Conservation (phyloP, 2,797 vertebrate species). For the Microchirus variegatus region DNA sequence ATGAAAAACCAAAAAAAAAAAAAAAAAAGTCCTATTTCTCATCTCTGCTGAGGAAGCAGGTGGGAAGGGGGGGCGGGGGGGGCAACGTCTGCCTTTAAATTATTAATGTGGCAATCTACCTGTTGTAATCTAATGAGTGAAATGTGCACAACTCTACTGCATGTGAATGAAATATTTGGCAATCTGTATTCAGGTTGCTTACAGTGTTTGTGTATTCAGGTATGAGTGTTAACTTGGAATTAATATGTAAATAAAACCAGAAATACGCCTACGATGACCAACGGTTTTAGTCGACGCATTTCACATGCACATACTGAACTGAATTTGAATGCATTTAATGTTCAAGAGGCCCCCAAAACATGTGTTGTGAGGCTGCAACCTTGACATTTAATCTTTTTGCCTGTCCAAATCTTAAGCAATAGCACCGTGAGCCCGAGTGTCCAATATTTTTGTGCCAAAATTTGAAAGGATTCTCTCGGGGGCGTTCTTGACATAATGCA, state of each 20-base stretch:
- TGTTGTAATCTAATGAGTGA: constrained; percentile 11
- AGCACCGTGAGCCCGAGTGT: not conserved
- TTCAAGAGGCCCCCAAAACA: not conserved
- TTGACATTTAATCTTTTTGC: not conserved
- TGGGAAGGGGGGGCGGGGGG: too few species aligned
- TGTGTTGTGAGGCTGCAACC: not conserved
- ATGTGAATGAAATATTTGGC: not conserved
- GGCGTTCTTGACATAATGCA: not conserved
- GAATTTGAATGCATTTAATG: not conserved
- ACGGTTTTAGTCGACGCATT: too few species aligned
- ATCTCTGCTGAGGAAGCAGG: constrained; percentile 29
- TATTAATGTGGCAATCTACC: constrained; percentile 3
- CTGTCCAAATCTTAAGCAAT: not conserved
- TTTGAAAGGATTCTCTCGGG: not conserved
- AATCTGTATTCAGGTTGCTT: not conserved
- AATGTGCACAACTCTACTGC: not conserved
- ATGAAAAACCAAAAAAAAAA: not conserved
- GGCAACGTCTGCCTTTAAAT: constrained; percentile 15
- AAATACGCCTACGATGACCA: too few species aligned
- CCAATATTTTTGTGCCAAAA: not conserved
- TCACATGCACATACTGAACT: not conserved
- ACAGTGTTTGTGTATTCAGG: not conserved
- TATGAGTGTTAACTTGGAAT: not conserved
- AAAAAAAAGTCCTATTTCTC: constrained; percentile 17
- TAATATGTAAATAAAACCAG: not conserved